These are phyloP conservation scores for Catostylus mosaicus DNA, from an alignment of 30 jellyfish, hydroid and myxozoan species.

Conservation along the genomic window DNA sequence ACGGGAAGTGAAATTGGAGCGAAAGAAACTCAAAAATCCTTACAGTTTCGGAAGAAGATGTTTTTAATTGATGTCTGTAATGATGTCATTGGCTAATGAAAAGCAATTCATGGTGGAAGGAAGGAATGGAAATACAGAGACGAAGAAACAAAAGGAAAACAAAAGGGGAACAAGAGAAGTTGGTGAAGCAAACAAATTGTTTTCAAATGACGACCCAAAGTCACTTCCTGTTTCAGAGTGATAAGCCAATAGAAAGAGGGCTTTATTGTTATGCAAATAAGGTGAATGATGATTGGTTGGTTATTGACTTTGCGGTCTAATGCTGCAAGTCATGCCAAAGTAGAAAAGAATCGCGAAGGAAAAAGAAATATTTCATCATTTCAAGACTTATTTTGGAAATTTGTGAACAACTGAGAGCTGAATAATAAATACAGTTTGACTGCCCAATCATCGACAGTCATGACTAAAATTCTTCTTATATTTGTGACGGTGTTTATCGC, in stretches of 20 bases:
- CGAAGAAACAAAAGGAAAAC: not conserved
- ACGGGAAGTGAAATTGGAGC: no score
- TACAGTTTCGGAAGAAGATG: no score
- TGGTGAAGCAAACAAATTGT: not conserved
- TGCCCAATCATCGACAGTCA: not conserved
- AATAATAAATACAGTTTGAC: not conserved
- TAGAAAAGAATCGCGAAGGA: slow-evolving; percentile 15
- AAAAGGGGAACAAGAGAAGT: not conserved
- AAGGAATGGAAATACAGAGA: not conserved
- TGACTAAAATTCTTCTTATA: not conserved
- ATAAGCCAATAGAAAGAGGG: slow-evolving; percentile 4
- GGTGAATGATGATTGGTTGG: slow-evolving; percentile 35
- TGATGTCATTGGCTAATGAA: not conserved
- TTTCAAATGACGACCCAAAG: not conserved
- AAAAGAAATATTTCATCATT: not conserved
- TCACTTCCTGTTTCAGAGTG: slow-evolving; percentile 37
- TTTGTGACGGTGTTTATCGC: slow-evolving; percentile 45
- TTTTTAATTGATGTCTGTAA: no score
- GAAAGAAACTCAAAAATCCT: no score
- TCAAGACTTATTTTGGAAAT: not conserved
- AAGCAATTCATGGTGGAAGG: not conserved
- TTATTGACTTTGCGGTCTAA: slow-evolving; percentile 39
- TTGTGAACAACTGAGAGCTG: not conserved
- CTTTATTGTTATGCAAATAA: slow-evolving; percentile 27
- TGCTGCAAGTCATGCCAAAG: slow-evolving; percentile 60